Base-by-base conservation (phyloP, 2,888 invertebrate species). In the Anoncus sp. region DNA sequence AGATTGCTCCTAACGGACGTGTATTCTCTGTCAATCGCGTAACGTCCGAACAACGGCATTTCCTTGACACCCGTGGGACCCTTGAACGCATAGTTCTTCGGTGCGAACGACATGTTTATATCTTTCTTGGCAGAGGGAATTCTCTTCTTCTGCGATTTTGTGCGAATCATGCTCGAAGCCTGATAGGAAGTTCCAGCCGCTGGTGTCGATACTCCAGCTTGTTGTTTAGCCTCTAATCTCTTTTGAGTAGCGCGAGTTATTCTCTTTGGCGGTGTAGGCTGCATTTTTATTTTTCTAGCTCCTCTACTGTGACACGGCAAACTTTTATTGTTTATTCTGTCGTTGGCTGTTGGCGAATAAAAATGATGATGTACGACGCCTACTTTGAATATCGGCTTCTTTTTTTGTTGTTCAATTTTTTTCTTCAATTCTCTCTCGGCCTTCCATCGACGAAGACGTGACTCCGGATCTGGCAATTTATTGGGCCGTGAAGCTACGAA, bases 81-180 rank as follows among this genome's bases (percentile, higher is more conserved):
- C 82, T 90, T 92, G 83, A 94, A 94, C 12, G 87, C 81, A 16
- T 94, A 92, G 90, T 93, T 92, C 69, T 86, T 86, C 0, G 94
- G 94, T 10, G 94, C 94, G 90, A 94, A 93, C 0, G 92, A 92
- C 40, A 87, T 0, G 6, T 14, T 12, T 7, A 0, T 6, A 10
- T 12, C 1, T 47, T n/a, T 35, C 9, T 47, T 55, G 86, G 57
- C 1, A 3, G 14, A 6, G n/a, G 7, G 3, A 22, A 53, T 40
- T 55, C 20, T 27, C 18, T 67, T 22, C 12, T 14, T 55, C 1
- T 16, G 14, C 0, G 57, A 16, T 27, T 43, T 66, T 9, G 14
- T 9, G 3, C 1, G 5, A 9, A 5, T 6, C 22, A 16, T 16
- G 1, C 7, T 3, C 0, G 43, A 16, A 5, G 1, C 22, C 0